A percentile compares a stretch with the other conserved stretches of the same genome.
These are phyloP conservation scores for Lathamus discolor DNA, from an alignment of 2,113 vertebrate species.

Conservation along the genomic window DNA sequence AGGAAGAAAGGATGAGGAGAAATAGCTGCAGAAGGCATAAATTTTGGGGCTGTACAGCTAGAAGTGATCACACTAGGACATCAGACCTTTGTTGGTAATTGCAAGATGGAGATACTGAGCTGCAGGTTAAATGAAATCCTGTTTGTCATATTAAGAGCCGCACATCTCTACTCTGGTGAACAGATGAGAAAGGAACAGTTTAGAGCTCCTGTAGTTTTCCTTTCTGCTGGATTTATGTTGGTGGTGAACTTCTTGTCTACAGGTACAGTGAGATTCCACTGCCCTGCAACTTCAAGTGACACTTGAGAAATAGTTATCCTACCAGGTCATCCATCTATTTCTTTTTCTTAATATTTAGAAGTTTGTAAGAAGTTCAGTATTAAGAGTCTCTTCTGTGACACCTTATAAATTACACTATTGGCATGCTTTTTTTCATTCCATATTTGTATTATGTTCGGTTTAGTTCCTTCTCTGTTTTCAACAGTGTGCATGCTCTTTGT, in stretches of 20 bases:
- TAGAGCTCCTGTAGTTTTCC: background rate
- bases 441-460: background rate
- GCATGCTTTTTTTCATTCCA: background rate
- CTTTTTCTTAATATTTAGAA: background rate
- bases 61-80: background rate
- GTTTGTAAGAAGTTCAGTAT: background rate
- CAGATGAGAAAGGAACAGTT: background rate
- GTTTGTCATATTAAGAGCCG: background rate
- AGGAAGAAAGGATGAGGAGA: background rate
- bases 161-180: background rate
- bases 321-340: background rate
- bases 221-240: background rate
- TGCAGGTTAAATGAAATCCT: background rate
- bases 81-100: background rate
- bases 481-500: fast-evolving
- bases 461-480: background rate
- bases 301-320: background rate
- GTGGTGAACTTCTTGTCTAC: background rate
- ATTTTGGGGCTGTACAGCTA: background rate
- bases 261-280: background rate
- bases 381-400: background rate
- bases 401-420: background rate
- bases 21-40: background rate
- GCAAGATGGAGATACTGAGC: background rate
- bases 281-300: background rate